Conservation (phyloP, 1,140 invertebrate genomes). For the Macrocentrus cingulum region DNA sequence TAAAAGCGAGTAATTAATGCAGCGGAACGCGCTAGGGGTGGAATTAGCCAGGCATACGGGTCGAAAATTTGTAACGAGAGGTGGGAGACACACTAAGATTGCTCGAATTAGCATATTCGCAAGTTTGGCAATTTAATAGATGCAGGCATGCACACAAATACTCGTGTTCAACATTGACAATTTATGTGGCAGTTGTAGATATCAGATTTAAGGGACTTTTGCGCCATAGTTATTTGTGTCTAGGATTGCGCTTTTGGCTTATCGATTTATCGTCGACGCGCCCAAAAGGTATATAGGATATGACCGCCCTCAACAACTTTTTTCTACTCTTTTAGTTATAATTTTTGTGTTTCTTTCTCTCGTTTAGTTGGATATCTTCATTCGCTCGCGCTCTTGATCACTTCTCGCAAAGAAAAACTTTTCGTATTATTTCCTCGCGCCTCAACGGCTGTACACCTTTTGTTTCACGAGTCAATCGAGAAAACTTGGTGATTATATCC, state of each 20-base stretch:
- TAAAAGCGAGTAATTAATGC: slow-evolving; percentile 1
- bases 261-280: too few species aligned
- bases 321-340: too few species aligned
- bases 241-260: too few species aligned
- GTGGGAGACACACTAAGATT: slow-evolving; percentile 45
- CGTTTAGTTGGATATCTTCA: not conserved
- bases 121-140: slow-evolving; percentile 52
- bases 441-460: not conserved
- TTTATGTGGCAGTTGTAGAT: too few species aligned
- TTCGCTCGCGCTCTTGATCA: not conserved
- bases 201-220: too few species aligned
- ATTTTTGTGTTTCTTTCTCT: not conserved
- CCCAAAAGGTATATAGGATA: too few species aligned
- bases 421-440: slow-evolving; percentile 4
- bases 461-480: slow-evolving; percentile 1
- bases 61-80: slow-evolving; percentile 23
- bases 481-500: slow-evolving; percentile 4
- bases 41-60: slow-evolving; percentile 21
- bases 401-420: not conserved
- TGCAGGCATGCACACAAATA: slow-evolving; percentile 1
- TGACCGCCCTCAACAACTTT: too few species aligned
- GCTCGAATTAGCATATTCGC: slow-evolving; percentile 52
- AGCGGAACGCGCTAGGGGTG: not conserved
- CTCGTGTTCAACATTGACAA: too few species aligned
- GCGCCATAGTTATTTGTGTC: too few species aligned